Evolutionary conservation across 2,888 invertebrate species (phyloP).

Genomic region (Scaeva pyrastri): DNA sequence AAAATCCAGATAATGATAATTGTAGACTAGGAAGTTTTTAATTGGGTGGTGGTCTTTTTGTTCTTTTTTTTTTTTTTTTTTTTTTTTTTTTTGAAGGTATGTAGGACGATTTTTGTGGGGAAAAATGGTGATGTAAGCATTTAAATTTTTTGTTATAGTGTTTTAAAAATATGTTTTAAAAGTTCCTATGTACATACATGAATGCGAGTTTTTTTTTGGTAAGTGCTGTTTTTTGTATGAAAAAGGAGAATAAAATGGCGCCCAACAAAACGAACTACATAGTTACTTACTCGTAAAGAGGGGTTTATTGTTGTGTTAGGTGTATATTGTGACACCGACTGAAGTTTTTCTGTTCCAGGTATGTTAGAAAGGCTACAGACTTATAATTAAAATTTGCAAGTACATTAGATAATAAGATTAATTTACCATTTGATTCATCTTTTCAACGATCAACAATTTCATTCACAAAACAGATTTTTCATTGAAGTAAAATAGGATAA

Average conservation of each 20-base stretch:
- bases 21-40: conserved; percentile 15
- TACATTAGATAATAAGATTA: too few relatives aligned
- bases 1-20: background rate
- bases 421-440: too few relatives aligned
- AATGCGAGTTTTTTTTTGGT: background rate
- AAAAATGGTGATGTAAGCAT: background rate
- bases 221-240: background rate
- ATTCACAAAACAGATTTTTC: too few relatives aligned
- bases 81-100: background rate
- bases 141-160: background rate
- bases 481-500: too few relatives aligned
- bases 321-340: too few relatives aligned
- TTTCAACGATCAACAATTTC: too few relatives aligned
- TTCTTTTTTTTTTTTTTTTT: background rate
- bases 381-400: too few relatives aligned
- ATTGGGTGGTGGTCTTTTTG: conserved; percentile 10
- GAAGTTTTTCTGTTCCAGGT: too few relatives aligned
- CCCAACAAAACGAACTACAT: background rate
- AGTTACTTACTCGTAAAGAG: background rate
- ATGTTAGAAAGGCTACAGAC: too few relatives aligned
- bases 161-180: background rate
- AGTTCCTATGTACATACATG: too few relatives aligned
- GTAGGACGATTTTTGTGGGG: background rate
- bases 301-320: too few relatives aligned
- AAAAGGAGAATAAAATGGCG: background rate